Evolutionary conservation across 30 jellyfish, hydroid and myxozoan species (phyloP), one percentile per base, ranked within the genome.

Genomic region (Hydractinia echinata): DNA sequence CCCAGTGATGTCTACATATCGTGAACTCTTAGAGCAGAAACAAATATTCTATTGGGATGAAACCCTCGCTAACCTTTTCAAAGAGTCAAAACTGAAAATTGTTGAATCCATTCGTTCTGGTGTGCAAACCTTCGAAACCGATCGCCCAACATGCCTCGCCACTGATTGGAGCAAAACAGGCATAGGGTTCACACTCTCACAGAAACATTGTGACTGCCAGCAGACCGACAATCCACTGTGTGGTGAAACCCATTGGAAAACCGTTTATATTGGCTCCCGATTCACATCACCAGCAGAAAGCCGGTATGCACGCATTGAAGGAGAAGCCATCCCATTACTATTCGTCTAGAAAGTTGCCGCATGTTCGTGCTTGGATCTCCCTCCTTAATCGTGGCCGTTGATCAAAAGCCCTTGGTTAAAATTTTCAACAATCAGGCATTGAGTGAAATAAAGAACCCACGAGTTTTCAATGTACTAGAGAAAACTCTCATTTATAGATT

Each of bases 331-430:
- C 5, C 81, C 81, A 4, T 61, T 78, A 5, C 53, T 60, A 5
- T 78, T 39, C 44, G 86, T 4, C 83, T 78, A 7, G 82, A 78
- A 5, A 7, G 49, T 11, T 53, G 83, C 44, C 69, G 85, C 8
- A 81, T 81, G 86, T 62, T 81, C 82, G 67, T 70, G 5, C 80
- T 70, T 13, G 84, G 80, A 7, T 70, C 56, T 49, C 80, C 68
- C 14, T 16, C 21, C 7, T 16, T 70, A 5, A 5, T 18, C 80
- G 80, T 70, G 5, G 58, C 80, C 14, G 77, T 70, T 56, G 80
- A 70, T 14, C 80, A 70, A 6, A 5, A 70, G 14, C 80, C 80
- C 6, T 14, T 70, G 9, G 67, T 5, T 5, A 54, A 54, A 18
- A 70, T 70, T 6, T 78, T 78, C 60, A 78, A n/a, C n/a, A n/a